These are phyloP conservation scores for Recurvirostra avosetta DNA, from an alignment of 2,113 vertebrate species.

Conservation along the genomic window DNA sequence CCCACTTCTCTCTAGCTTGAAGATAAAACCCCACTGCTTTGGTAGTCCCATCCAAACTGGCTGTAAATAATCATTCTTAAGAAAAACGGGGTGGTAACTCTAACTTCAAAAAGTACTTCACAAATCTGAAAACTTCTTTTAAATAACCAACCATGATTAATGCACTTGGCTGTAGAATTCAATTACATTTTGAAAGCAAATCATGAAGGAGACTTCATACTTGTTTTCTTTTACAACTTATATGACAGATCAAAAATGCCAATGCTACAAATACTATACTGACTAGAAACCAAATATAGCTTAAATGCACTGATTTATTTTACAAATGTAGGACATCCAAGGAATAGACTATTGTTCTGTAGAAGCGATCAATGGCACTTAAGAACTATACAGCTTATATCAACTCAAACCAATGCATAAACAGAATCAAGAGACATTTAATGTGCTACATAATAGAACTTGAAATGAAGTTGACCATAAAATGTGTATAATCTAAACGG, in stretches of 20 bases:
- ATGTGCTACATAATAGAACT: background rate
- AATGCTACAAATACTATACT: background rate
- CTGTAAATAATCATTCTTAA: background rate
- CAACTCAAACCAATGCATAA: background rate
- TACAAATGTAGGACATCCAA: background rate
- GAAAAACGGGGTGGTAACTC: background rate
- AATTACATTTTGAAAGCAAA: background rate
- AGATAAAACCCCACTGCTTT: background rate
- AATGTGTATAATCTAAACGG: background rate
- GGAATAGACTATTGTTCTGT: background rate
- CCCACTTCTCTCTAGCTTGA: conserved; percentile 12
- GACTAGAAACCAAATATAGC: background rate
- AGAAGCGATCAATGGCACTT: background rate
- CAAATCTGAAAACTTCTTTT: background rate
- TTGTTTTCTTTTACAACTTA: background rate
- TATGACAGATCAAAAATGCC: background rate
- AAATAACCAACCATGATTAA: background rate
- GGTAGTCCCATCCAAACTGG: background rate
- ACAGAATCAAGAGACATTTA: background rate
- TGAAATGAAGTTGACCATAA: background rate
- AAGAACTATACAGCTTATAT: background rate
- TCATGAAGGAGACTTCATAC: conserved; percentile 18
- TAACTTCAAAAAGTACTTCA: background rate
- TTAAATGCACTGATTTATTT: background rate
- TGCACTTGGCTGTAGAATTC: conserved; percentile 22